Evolutionary conservation across 2,888 invertebrate species (phyloP).

Genomic region (Standfussiana lucernea): DNA sequence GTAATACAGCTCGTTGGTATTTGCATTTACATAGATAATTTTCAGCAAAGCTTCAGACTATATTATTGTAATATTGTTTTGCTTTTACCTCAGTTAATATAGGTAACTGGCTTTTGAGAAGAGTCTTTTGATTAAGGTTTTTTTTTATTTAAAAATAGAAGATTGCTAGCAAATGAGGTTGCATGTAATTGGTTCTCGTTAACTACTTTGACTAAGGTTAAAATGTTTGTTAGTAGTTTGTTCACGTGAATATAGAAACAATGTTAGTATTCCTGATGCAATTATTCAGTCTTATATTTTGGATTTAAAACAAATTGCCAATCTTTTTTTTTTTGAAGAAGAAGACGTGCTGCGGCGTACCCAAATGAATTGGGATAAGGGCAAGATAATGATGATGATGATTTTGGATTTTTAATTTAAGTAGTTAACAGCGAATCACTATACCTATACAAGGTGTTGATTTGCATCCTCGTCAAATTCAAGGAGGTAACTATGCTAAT

Average conservation of each 20-base stretch:
- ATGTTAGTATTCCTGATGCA: neutral
- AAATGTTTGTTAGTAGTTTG: slow-evolving; percentile 5
- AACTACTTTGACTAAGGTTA: neutral
- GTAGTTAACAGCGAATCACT: neutral
- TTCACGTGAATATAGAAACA: neutral
- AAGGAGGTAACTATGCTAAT: too few relatives aligned
- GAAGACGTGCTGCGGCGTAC: too few relatives aligned
- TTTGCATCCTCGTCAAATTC: too few relatives aligned
- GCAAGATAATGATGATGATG: too few relatives aligned
- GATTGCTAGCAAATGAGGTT: slow-evolving; percentile 21
- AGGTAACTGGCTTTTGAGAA: slow-evolving; percentile 28
- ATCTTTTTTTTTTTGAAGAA: too few relatives aligned
- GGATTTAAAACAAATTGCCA: too few relatives aligned
- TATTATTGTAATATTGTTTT: slow-evolving; percentile 55
- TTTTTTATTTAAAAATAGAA: slow-evolving; percentile 22
- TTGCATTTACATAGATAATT: slow-evolving; percentile 80
- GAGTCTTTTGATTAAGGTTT: slow-evolving; percentile 35
- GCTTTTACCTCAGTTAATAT: slow-evolving; percentile 39
- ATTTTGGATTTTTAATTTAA: neutral
- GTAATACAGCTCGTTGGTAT: slow-evolving; percentile 74
- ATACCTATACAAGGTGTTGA: too few relatives aligned
- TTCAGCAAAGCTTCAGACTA: slow-evolving; percentile 65
- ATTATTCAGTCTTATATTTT: neutral
- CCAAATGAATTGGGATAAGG: too few relatives aligned
- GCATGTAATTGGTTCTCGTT: slow-evolving; percentile 1